These are phyloP conservation scores for Liodrosophila aerea DNA, from an alignment of 2,888 invertebrate species.

Conservation along the genomic window DNA sequence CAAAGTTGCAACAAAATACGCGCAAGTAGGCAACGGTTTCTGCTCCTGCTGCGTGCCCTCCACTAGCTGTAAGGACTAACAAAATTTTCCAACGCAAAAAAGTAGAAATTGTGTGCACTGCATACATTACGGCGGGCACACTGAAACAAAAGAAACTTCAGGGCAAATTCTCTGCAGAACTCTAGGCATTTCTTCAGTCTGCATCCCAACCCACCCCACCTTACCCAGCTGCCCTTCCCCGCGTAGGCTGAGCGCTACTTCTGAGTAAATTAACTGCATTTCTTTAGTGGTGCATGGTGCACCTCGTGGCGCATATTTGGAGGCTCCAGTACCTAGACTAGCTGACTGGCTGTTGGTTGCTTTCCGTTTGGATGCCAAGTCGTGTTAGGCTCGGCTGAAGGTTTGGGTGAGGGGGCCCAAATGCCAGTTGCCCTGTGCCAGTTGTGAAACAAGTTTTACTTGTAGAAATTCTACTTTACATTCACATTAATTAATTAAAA, in stretches of 20 bases:
- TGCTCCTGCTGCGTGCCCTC: constrained; percentile 4
- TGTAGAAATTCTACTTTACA: constrained; percentile 80
- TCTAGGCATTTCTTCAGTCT: constrained; percentile 61
- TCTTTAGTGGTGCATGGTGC: constrained; percentile 66
- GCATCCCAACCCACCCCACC: constrained; percentile 14
- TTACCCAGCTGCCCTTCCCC: not conserved
- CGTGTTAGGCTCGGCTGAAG: constrained; percentile 10
- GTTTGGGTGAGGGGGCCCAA: constrained; percentile 38
- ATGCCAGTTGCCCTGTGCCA: constrained; percentile 65
- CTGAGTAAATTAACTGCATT: constrained; percentile 79
- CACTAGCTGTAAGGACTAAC: constrained; percentile 53
- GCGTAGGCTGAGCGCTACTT: constrained; percentile 61
- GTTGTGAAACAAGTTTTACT: constrained; percentile 79
- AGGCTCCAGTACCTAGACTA: constrained; percentile 49
- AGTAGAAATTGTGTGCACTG: constrained; percentile 53
- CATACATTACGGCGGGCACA: constrained; percentile 77
- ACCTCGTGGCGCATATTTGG: constrained; percentile 66
- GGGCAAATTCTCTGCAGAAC: constrained; percentile 58
- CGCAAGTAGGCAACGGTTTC: constrained; percentile 48
- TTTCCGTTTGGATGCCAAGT: constrained; percentile 43
- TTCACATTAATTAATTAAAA: constrained; percentile 81
- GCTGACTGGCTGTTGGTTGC: constrained; percentile 1
- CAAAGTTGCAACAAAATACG: constrained; percentile 62
- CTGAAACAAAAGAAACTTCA: constrained; percentile 77
- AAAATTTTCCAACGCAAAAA: constrained; percentile 58